Percentiles rank a stretch among this genome's conserved stretches.
phyloP scores from a whole-genome alignment of 2,888 invertebrate genomes.

The Dicyrtomina minuta region DNA sequence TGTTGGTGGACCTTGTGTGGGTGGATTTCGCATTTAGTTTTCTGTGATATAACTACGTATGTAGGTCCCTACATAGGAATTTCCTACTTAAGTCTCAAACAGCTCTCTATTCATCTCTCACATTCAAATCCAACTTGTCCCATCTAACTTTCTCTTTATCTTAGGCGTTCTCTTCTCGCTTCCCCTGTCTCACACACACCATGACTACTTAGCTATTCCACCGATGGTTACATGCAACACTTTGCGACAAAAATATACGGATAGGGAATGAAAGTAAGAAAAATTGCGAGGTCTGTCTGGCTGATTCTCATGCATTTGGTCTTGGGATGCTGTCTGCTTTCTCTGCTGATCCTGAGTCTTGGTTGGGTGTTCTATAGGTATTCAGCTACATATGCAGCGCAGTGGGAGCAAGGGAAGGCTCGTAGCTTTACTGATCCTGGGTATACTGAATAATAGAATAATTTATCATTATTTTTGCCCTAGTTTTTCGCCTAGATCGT shows the following conservation, averaged over 20 bases:
- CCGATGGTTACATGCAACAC: constrained; percentile 11
- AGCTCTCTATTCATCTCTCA: too few species aligned
- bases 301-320: too few species aligned
- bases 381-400: not conserved
- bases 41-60: not conserved
- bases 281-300: too few species aligned
- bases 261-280: too few species aligned
- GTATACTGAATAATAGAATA: too few species aligned
- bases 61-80: not conserved
- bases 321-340: not conserved
- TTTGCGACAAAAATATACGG: not conserved
- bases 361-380: too few species aligned
- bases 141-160: not conserved
- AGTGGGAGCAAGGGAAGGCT: too few species aligned
- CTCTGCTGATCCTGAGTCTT: not conserved
- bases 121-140: too few species aligned
- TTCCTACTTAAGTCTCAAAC: not conserved
- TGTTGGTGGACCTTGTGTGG: constrained; percentile 17
- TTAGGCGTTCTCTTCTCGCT: constrained; percentile 1
- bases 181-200: not conserved
- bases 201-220: constrained; percentile 11
- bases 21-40: constrained; percentile 16
- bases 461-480: too few species aligned
- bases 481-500: too few species aligned
- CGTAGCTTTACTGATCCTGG: too few species aligned